These are phyloP conservation scores for Gadus macrocephalus DNA, from an alignment of 2,113 vertebrate species.

Conservation along the genomic window DNA sequence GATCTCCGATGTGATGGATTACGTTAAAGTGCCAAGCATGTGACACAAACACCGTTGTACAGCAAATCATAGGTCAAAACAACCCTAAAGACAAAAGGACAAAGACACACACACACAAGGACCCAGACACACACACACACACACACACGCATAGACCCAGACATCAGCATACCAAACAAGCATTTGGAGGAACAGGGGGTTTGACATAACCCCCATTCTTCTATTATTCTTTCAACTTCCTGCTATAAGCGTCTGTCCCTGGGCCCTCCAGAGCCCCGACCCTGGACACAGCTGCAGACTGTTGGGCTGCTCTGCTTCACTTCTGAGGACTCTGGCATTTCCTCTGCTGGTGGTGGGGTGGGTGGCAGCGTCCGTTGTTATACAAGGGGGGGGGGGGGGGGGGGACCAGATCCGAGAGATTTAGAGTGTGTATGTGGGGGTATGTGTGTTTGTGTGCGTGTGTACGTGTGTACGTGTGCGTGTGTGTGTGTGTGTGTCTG, in stretches of 20 bases:
- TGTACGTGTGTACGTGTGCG: conserved; percentile 13
- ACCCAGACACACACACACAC: conserved; percentile 1
- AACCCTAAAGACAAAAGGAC: too few relatives aligned
- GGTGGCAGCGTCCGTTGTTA: conserved; percentile 53
- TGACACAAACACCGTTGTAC: too few relatives aligned
- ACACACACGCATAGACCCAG: conserved; percentile 6
- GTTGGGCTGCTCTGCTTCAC: conserved; percentile 51
- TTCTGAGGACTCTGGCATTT: conserved; percentile 68
- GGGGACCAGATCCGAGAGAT: conserved; percentile 18
- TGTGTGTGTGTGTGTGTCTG: conserved; percentile 11
- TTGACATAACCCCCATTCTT: conserved; percentile 37
- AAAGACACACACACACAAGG: too few relatives aligned
- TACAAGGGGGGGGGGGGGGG: conserved; percentile 46
- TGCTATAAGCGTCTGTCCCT: conserved; percentile 59
- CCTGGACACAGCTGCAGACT: conserved; percentile 36
- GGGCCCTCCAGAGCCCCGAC: conserved; percentile 27
- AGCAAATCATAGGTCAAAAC: too few relatives aligned
- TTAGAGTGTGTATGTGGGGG: conserved; percentile 7
- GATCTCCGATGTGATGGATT: too few relatives aligned
- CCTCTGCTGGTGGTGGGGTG: conserved; percentile 50
- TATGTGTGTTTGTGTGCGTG: not conserved
- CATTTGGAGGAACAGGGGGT: conserved; percentile 22
- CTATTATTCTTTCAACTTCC: conserved; percentile 67
- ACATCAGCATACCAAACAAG: conserved; percentile 3
- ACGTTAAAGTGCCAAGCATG: too few relatives aligned